Evolutionary conservation across 2,888 invertebrate species (phyloP), one percentile per base, ranked within the genome.

Genomic region (Glyphotaelius pellucidus): DNA sequence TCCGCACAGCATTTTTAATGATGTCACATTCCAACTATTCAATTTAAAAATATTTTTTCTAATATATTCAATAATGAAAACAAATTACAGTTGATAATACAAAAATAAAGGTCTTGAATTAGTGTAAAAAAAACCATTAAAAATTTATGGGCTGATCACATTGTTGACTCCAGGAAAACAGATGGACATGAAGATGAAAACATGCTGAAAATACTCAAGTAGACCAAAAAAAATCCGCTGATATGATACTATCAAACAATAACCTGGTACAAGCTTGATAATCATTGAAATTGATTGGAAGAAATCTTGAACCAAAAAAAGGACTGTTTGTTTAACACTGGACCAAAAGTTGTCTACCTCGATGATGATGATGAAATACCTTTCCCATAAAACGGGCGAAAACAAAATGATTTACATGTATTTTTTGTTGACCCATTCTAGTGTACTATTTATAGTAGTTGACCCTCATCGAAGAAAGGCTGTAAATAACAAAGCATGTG

Each of bases 401-500:
- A 67, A 67, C 67, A 80, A 38, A 89, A 89, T 89, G 87, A 89
- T 89, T 89, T 80, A 89, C 89, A 89, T 89, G 89, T 80, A 89
- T 38, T 90, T 47, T 47, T 80, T 47, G 31, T 80, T 83, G 42
- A 30, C 86, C 86, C 15, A 84, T 32, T 32, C 47, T 11, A 79
- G 31, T 12, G 12, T 32, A 67, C 67, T 67, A 67, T 67, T 67
- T 67, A 67, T 19, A 38, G n/a, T 12, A 86, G 85, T 90, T 91
- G 91, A 91, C 84, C 90, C 80, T 83, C 67, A 90, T 90, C 84
- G 91, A 92, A 92, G 83, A 30, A 47, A 90, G 31, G 80, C 52
- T 81, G 90, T 90, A 92, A 92, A 92, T 90, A 90, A 81, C 90
- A 67, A 87, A 87, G 87, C 80, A 47, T 89, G 84, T n/a, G 42